phyloP scores from a whole-genome alignment of 1,140 invertebrate species.

The Andrena cerasifolii region DNA sequence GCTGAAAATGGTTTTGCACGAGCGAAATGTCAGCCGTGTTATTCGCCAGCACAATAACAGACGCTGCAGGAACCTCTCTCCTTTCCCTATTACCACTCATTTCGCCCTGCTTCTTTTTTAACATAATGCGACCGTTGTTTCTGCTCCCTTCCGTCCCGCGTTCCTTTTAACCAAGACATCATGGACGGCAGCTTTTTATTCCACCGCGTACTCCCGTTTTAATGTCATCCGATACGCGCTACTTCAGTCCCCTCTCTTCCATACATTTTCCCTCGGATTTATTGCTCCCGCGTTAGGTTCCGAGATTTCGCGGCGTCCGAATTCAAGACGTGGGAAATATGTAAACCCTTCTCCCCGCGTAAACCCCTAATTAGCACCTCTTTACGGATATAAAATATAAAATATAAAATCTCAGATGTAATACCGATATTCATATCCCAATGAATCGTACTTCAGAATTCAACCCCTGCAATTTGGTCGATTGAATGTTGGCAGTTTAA shows the following conservation, averaged over 20 bases:
- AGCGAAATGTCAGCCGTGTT: too few relatives aligned
- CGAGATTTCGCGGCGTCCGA: background rate
- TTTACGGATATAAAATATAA: too few relatives aligned
- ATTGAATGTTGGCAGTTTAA: too few relatives aligned
- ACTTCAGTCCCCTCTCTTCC: background rate
- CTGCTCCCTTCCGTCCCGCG: background rate
- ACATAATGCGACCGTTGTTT: conserved; percentile 10
- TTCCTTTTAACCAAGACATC: background rate
- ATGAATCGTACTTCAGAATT: too few relatives aligned
- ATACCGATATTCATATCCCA: too few relatives aligned
- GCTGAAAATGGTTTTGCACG: background rate
- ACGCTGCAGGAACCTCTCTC: background rate
- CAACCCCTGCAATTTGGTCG: too few relatives aligned
- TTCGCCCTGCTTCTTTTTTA: background rate
- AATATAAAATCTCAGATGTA: too few relatives aligned
- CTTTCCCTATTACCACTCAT: background rate
- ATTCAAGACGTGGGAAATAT: background rate
- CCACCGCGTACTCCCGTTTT: background rate
- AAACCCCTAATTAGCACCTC: background rate
- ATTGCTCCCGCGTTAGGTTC: background rate
- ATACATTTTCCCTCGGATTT: background rate
- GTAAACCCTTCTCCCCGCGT: background rate
- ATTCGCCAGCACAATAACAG: background rate
- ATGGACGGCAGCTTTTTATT: background rate
- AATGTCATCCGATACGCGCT: too few relatives aligned